A percentile compares a stretch with the other conserved stretches of the same genome.
These are phyloP conservation scores for Digitonthophagus gazella DNA, from an alignment of 2,888 invertebrate species.

Conservation along the genomic window DNA sequence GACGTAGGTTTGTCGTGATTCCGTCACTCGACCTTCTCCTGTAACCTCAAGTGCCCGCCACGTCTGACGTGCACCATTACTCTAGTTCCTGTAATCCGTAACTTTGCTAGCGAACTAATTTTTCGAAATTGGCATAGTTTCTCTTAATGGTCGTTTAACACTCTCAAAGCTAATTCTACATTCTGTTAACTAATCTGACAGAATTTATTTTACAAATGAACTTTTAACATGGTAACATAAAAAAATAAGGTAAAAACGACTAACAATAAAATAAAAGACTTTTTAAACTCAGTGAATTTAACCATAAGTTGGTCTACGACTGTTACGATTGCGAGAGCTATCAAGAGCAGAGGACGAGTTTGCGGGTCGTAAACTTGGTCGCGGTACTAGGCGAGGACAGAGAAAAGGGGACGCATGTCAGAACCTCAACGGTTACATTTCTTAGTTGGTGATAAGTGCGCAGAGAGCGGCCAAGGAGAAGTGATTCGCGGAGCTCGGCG, in stretches of 20 bases:
- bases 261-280: not conserved
- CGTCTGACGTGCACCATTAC: not conserved
- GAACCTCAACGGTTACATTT: constrained; percentile 19
- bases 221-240: no score
- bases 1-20: constrained; percentile 43
- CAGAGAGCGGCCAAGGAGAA: constrained; percentile 32
- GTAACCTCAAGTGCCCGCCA: constrained; percentile 11
- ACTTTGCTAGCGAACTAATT: constrained; percentile 18
- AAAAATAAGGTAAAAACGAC: not conserved
- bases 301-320: not conserved
- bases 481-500: constrained; percentile 21
- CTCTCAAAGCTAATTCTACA: no score
- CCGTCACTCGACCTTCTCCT: constrained; percentile 29
- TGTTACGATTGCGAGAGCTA: not conserved
- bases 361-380: constrained; percentile 12
- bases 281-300: not conserved
- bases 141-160: not conserved
- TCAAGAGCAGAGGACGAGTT: constrained; percentile 12
- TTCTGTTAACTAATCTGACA: no score
- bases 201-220: no score
- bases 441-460: constrained; percentile 22
- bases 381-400: constrained; percentile 1
- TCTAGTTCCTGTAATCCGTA: not conserved
- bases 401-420: constrained; percentile 12
- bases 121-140: not conserved